Percentiles rank a stretch among this genome's conserved stretches.
Conservation (phyloP, 2,888 invertebrate genomes). For the Alentia gelatinosa region DNA sequence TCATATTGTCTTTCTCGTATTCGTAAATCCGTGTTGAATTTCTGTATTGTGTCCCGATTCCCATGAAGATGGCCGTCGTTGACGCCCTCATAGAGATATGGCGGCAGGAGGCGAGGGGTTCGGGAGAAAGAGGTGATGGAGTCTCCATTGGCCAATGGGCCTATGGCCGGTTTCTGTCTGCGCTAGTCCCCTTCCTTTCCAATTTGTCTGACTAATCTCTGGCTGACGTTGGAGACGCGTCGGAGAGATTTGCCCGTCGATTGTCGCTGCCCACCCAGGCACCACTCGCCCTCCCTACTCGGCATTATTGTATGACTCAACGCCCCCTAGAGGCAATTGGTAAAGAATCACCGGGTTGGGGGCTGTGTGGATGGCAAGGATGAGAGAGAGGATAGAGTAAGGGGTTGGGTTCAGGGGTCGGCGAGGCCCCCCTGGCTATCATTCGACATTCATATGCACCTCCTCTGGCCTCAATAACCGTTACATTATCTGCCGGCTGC, state of each 20-base stretch:
- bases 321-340: not conserved
- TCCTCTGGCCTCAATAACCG: not conserved
- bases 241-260: not conserved
- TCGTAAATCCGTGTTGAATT: not conserved
- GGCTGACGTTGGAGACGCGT: not conserved
- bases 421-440: not conserved
- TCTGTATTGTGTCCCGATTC: not conserved
- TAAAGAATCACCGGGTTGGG: not conserved
- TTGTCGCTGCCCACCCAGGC: not conserved
- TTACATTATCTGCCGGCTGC: not conserved
- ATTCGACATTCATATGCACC: not conserved
- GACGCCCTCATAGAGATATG: not conserved
- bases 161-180: not conserved
- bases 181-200: not conserved
- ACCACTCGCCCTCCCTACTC: not conserved
- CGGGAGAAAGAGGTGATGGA: not conserved
- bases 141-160: not conserved
- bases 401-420: not conserved
- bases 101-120: not conserved
- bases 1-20: not conserved
- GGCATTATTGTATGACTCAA: not conserved
- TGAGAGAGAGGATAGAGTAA: not conserved
- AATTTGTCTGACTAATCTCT: not conserved
- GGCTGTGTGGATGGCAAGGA: not conserved
- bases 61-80: too few species aligned